Percentiles rank a stretch among this genome's conserved stretches.
Evolutionary conservation across 2,888 invertebrate genomes (phyloP).

Genomic region (Leptinotarsa juncta): DNA sequence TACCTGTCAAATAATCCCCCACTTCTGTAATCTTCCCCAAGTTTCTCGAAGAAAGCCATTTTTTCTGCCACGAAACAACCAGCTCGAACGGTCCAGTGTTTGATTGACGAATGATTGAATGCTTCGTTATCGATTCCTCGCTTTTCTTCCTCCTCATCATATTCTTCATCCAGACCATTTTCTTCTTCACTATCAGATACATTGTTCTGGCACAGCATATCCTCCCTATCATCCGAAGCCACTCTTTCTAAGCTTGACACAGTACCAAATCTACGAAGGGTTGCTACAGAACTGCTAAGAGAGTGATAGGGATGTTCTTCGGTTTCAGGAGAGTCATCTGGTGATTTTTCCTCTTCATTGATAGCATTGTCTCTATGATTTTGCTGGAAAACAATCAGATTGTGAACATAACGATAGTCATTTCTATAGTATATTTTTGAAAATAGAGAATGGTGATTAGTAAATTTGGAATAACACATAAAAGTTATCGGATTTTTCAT

Average conservation of each 20-base stretch:
- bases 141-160: conserved; percentile 49
- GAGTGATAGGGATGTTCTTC: conserved; percentile 82
- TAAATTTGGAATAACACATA: no score
- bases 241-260: conserved; percentile 79
- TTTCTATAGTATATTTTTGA: no score
- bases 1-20: conserved; percentile 66
- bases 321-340: conserved; percentile 76
- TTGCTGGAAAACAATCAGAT: background rate
- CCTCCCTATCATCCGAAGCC: conserved; percentile 70
- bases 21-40: conserved; percentile 68
- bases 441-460: no score
- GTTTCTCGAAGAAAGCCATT: conserved; percentile 77
- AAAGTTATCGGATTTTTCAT: no score
- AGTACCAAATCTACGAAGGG: conserved; percentile 73
- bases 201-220: conserved; percentile 67
- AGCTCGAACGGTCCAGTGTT: conserved; percentile 83
- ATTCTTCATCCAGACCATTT: conserved; percentile 48
- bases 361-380: conserved; percentile 40
- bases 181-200: conserved; percentile 41
- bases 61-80: conserved; percentile 86
- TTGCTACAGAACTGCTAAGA: conserved; percentile 71
- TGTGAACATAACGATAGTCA: no score
- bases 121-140: conserved; percentile 62
- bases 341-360: conserved; percentile 73
- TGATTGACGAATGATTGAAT: conserved; percentile 60